A percentile compares a stretch with the other conserved stretches of the same genome.
Evolutionary conservation across 2,888 invertebrate genomes (phyloP).

Genomic region (Fabriciana adippe): DNA sequence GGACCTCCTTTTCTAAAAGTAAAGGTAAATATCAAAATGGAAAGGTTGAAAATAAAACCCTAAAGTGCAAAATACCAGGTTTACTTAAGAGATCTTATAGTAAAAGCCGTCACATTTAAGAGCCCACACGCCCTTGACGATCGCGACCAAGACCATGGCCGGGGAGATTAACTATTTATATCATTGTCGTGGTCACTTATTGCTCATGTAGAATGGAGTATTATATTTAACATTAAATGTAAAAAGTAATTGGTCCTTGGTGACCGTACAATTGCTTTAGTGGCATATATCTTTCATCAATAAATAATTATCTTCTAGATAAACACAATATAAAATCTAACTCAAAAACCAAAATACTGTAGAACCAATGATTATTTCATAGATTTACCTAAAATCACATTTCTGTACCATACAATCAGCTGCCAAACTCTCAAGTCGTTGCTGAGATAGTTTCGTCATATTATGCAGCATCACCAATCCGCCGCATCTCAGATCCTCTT

Average conservation of each 20-base stretch:
- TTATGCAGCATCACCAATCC: conserved; percentile 87
- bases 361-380: conserved; percentile 20
- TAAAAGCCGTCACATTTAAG: too few relatives aligned
- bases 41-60: background rate
- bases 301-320: conserved; percentile 24
- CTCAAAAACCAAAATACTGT: too few relatives aligned
- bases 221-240: too few relatives aligned
- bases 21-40: background rate
- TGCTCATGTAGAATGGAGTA: too few relatives aligned
- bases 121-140: too few relatives aligned
- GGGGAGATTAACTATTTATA: too few relatives aligned
- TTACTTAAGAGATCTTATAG: too few relatives aligned
- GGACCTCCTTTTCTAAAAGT: conserved; percentile 86
- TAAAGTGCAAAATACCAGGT: too few relatives aligned
- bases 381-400: conserved; percentile 85
- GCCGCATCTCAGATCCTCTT: conserved; percentile 88
- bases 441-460: conserved; percentile 81
- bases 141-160: too few relatives aligned
- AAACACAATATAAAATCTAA: background rate
- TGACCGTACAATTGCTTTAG: too few relatives aligned
- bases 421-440: conserved; percentile 82
- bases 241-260: too few relatives aligned
- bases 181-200: too few relatives aligned
- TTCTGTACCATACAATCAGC: conserved; percentile 89
- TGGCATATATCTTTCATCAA: conserved; percentile 37